Conservation (phyloP, 2,797 vertebrate genomes). For the Pipistrellus pygmaeus region DNA sequence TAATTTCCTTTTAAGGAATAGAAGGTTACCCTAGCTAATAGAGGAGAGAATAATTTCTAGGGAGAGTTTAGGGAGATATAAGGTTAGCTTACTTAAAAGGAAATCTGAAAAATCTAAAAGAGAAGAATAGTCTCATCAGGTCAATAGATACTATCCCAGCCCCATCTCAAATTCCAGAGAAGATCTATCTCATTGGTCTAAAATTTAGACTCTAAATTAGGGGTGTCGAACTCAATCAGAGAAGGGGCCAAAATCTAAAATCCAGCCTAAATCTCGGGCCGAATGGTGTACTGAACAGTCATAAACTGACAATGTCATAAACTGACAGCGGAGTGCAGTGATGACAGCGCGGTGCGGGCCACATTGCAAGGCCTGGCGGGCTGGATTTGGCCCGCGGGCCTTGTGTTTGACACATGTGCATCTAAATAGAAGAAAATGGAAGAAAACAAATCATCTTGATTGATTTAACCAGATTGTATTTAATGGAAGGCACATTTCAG, state of each 20-base stretch:
- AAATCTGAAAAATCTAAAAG: not conserved
- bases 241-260: no score
- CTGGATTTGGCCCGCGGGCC: no score
- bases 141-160: not conserved
- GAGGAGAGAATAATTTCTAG: conserved; percentile 12
- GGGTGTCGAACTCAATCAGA: no score
- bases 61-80: not conserved
- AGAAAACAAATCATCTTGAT: not conserved
- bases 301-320: no score
- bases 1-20: conserved; percentile 8
- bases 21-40: not conserved
- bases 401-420: no score
- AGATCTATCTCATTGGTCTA: not conserved
- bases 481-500: conserved; percentile 13
- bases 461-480: not conserved
- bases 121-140: not conserved
- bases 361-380: no score
- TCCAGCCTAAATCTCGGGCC: no score
- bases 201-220: not conserved
- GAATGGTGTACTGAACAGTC: no score
- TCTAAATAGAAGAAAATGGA: not conserved
- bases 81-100: not conserved
- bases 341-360: no score
- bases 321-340: no score
- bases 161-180: not conserved